These are phyloP conservation scores for Zelostemma sp. DNA, from an alignment of 1,140 invertebrate species.

Conservation along the genomic window DNA sequence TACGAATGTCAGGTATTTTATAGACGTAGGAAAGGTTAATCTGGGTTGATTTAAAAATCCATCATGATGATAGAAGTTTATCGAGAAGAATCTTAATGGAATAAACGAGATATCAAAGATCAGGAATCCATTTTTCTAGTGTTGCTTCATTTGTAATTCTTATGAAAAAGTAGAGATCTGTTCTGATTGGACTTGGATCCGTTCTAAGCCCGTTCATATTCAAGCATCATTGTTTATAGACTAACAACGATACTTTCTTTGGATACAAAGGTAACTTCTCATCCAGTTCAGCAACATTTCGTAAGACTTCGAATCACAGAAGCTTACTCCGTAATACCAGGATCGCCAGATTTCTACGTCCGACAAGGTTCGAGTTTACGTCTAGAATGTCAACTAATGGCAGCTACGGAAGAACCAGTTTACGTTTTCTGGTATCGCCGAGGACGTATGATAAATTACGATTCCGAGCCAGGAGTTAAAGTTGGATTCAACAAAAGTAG, in stretches of 20 bases:
- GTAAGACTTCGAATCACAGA: constrained; percentile 70
- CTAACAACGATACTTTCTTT: no score
- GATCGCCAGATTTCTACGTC: constrained; percentile 81
- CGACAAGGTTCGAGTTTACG: constrained; percentile 80
- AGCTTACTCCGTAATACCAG: constrained; percentile 80
- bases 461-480: constrained; percentile 71
- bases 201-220: no score
- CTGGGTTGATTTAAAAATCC: no score
- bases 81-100: no score
- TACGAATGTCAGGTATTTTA: constrained; percentile 82
- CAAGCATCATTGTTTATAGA: no score
- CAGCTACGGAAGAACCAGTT: constrained; percentile 80
- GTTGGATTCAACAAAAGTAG: constrained; percentile 66
- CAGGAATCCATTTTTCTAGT: no score
- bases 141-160: no score
- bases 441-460: constrained; percentile 81
- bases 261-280: constrained; percentile 57
- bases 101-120: no score
- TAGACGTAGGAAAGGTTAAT: no score
- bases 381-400: constrained; percentile 78
- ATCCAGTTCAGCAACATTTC: constrained; percentile 63
- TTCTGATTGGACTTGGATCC: no score
- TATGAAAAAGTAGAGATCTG: no score
- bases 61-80: no score
- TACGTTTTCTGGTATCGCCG: constrained; percentile 87